These are phyloP conservation scores for Musca domestica DNA, from an alignment of 1,140 invertebrate genomes.

Conservation along the genomic window DNA sequence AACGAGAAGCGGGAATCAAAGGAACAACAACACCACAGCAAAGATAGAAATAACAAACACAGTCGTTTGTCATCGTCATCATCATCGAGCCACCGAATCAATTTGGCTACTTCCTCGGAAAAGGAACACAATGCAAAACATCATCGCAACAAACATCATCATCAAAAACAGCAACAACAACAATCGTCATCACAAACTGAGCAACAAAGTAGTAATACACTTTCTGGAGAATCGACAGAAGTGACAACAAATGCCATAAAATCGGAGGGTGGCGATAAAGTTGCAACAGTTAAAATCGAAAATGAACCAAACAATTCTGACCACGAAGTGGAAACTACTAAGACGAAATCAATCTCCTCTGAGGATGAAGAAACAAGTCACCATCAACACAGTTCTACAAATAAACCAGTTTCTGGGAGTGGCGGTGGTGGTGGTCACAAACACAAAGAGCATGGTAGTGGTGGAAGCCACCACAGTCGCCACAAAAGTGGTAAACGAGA, in stretches of 20 bases:
- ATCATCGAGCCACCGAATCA: background rate
- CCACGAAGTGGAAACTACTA: background rate
- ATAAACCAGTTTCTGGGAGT: background rate
- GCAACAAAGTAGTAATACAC: no score
- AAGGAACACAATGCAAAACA: conserved; percentile 16
- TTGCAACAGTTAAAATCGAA: background rate
- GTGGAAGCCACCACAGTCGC: conserved; percentile 31
- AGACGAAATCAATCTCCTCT: background rate
- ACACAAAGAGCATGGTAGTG: conserved; percentile 26
- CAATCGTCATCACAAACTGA: no score
- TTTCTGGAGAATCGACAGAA: no score
- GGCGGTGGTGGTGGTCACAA: background rate
- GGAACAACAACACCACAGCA: conserved; percentile 55
- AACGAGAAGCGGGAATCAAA: conserved; percentile 70
- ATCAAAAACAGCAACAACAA: background rate
- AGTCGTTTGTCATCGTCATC: conserved; percentile 27
- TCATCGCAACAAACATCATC: conserved; percentile 14
- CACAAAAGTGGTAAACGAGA: conserved; percentile 41
- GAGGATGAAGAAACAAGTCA: conserved; percentile 5
- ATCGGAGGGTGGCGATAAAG: background rate
- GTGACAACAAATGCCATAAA: background rate
- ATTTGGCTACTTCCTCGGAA: background rate
- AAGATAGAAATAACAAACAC: conserved; percentile 8
- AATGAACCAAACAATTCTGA: background rate
- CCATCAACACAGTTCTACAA: conserved; percentile 9